A percentile compares a stretch with the other conserved stretches of the same genome.
phyloP scores from a whole-genome alignment of 2,797 vertebrate species.

The Acrossocheilus wenchowensis region DNA sequence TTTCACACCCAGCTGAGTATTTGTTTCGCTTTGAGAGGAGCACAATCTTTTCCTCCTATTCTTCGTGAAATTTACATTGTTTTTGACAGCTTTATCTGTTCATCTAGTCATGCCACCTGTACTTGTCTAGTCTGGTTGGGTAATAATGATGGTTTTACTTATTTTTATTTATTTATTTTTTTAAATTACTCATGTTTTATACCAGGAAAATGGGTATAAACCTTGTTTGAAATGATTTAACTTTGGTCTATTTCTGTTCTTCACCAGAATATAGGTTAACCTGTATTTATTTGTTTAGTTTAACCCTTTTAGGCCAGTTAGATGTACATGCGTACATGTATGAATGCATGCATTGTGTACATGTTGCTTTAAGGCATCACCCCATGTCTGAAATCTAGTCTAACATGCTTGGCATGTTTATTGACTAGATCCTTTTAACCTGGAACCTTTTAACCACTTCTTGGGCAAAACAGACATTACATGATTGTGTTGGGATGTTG shows the following conservation, averaged over 20 bases:
- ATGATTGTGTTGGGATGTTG: conserved; percentile 10
- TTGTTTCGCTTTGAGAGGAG: background rate
- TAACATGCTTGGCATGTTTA: conserved; percentile 54
- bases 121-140: background rate
- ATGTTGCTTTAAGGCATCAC: conserved; percentile 35
- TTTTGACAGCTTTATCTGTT: conserved; percentile 1
- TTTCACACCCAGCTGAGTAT: background rate
- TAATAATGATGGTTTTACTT: background rate
- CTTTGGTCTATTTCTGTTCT: background rate
- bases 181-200: background rate
- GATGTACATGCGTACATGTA: background rate
- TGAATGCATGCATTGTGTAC: conserved; percentile 17
- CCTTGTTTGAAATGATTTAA: background rate
- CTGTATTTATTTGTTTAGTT: background rate
- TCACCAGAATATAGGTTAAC: conserved; percentile 11
- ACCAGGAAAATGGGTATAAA: background rate
- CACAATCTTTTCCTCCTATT: background rate
- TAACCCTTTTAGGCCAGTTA: background rate
- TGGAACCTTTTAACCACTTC: background rate
- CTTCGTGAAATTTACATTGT: background rate
- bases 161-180: background rate
- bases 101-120: background rate
- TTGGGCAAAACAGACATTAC: background rate
- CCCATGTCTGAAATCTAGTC: conserved; percentile 20
- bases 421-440: conserved; percentile 29